Evolutionary conservation across 2,797 vertebrate genomes (phyloP).

Genomic region (Falco novaeseelandiae): DNA sequence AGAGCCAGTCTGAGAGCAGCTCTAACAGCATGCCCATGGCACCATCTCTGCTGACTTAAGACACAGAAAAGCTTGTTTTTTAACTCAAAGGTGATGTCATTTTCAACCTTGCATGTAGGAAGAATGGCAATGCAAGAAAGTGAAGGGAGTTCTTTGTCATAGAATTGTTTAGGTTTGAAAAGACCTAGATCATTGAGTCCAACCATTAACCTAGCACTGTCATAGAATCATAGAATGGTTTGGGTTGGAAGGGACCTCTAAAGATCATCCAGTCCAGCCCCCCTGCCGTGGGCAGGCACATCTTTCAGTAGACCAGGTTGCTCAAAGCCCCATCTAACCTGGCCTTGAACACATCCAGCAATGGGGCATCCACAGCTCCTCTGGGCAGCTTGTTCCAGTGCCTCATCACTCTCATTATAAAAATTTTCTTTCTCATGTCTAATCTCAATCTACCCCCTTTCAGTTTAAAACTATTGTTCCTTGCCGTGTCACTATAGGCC

Average conservation of each 20-base stretch:
- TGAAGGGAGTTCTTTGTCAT: not conserved
- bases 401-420: not conserved
- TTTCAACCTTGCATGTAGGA: not conserved
- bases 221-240: not conserved
- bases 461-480: not conserved
- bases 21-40: not conserved
- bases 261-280: not conserved
- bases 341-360: not conserved
- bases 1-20: not conserved
- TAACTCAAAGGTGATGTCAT: not conserved
- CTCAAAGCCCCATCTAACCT: not conserved
- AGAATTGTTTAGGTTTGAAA: not conserved
- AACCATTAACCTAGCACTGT: not conserved
- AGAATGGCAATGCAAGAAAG: not conserved
- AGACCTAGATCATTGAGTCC: no score
- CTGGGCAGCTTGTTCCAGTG: not conserved
- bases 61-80: not conserved
- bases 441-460: not conserved
- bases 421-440: not conserved
- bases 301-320: not conserved
- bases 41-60: not conserved
- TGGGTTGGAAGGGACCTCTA: not conserved
- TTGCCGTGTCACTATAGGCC: not conserved
- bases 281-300: not conserved
- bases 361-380: not conserved